Evolutionary conservation across 2,797 vertebrate species (phyloP).

Genomic region (Petrocephalus sullivani): DNA sequence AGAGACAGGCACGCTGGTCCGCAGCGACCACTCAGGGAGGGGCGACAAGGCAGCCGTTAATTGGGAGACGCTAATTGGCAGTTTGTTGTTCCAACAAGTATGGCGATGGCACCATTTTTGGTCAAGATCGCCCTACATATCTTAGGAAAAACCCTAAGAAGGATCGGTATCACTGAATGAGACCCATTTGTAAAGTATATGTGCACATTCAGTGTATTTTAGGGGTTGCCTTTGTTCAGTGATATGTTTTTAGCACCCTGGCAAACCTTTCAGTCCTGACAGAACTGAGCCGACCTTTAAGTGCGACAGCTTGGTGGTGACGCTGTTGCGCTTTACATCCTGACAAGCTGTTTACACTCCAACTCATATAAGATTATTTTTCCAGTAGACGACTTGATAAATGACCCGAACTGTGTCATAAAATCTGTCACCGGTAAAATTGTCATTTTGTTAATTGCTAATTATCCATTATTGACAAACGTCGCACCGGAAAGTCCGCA

Average conservation of each 20-base stretch:
- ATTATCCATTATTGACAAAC: not conserved
- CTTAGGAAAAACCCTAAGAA: not conserved
- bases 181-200: not conserved
- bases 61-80: slow-evolving; percentile 81
- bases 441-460: not conserved
- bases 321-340: not conserved
- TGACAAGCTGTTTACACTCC: not conserved
- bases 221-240: too few species aligned
- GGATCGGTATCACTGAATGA: not conserved
- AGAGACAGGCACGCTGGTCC: slow-evolving; percentile 77
- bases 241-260: not conserved
- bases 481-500: not conserved
- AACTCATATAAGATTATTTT: not conserved
- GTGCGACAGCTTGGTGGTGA: not conserved
- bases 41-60: slow-evolving; percentile 93
- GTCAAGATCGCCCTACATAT: not conserved
- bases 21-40: slow-evolving; percentile 79
- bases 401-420: not conserved
- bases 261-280: not conserved
- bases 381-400: not conserved
- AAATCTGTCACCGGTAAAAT: not conserved
- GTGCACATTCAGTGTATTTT: not conserved
- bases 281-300: not conserved
- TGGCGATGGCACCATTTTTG: not conserved
- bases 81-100: slow-evolving; percentile 57